Evolutionary conservation across 2,113 vertebrate species (phyloP).

Genomic region (Hippocampus zosterae): DNA sequence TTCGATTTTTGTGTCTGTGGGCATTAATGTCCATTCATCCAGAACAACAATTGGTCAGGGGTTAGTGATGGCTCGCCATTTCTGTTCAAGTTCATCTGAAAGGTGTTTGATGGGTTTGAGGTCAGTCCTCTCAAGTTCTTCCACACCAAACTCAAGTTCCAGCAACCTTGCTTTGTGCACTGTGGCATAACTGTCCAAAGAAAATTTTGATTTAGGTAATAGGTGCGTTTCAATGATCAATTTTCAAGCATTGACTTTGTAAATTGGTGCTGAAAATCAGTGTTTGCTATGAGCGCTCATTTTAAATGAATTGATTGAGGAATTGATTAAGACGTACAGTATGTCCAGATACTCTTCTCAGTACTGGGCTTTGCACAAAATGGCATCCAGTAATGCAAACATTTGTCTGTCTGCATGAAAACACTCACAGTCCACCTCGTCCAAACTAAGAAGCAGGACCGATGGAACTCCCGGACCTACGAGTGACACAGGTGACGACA

Average conservation of each 20-base stretch:
- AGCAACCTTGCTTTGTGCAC: too few species aligned
- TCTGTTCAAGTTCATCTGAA: too few species aligned
- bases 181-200: too few species aligned
- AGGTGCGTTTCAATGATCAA: background rate
- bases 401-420: background rate
- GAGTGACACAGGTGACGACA: background rate
- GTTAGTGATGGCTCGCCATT: background rate
- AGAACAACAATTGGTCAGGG: background rate
- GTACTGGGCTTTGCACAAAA: background rate
- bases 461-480: slow-evolving; percentile 84
- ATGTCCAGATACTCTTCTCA: background rate
- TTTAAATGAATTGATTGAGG: too few species aligned
- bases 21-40: background rate
- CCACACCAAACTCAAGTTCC: too few species aligned
- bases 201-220: too few species aligned
- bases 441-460: slow-evolving; percentile 65
- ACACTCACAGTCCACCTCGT: slow-evolving; percentile 53
- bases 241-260: background rate
- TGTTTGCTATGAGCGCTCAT: background rate
- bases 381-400: background rate
- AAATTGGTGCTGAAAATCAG: background rate
- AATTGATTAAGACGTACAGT: background rate
- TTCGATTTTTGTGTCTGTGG: background rate
- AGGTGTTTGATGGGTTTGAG: too few species aligned
- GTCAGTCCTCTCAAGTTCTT: too few species aligned